phyloP scores from a whole-genome alignment of 1,140 invertebrate genomes.

The Drosophila nigromelanica region DNA sequence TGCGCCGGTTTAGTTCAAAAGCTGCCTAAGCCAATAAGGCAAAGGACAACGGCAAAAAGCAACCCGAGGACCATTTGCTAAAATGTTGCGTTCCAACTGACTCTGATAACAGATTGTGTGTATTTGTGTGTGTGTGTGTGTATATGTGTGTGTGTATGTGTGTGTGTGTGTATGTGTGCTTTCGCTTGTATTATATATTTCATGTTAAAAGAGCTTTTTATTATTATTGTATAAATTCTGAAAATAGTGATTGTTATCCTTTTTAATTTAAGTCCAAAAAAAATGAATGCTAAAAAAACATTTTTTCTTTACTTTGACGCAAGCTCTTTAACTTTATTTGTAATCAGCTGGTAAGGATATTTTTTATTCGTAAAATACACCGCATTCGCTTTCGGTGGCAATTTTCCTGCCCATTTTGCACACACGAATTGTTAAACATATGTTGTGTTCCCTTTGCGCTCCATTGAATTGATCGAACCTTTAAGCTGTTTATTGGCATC shows the following conservation, averaged over 20 bases:
- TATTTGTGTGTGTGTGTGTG: slow-evolving; percentile 5
- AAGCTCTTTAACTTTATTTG: neutral
- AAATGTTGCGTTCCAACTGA: slow-evolving; percentile 47
- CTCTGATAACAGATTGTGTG: neutral
- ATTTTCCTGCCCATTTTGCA: slow-evolving; percentile 56
- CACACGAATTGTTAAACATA: slow-evolving; percentile 69
- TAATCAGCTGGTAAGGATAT: neutral
- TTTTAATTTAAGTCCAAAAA: no score
- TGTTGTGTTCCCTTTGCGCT: slow-evolving; percentile 45
- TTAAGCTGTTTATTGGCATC: slow-evolving; percentile 41
- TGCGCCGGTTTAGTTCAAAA: slow-evolving; percentile 47
- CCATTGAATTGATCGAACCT: slow-evolving; percentile 46
- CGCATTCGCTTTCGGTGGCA: slow-evolving; percentile 19
- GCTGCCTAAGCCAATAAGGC: slow-evolving; percentile 73
- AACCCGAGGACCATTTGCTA: slow-evolving; percentile 50
- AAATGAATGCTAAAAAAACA: no score
- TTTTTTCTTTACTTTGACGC: no score
- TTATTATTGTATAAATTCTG: slow-evolving; percentile 1
- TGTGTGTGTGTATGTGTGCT: neutral
- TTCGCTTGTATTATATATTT: neutral
- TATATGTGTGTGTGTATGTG: neutral
- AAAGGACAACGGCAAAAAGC: slow-evolving; percentile 37
- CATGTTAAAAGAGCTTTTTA: slow-evolving; percentile 6
- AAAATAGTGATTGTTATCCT: no score
- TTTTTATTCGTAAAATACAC: neutral